These are phyloP conservation scores for Lamprotornis superbus DNA, from an alignment of 2,113 vertebrate genomes.

Conservation along the genomic window DNA sequence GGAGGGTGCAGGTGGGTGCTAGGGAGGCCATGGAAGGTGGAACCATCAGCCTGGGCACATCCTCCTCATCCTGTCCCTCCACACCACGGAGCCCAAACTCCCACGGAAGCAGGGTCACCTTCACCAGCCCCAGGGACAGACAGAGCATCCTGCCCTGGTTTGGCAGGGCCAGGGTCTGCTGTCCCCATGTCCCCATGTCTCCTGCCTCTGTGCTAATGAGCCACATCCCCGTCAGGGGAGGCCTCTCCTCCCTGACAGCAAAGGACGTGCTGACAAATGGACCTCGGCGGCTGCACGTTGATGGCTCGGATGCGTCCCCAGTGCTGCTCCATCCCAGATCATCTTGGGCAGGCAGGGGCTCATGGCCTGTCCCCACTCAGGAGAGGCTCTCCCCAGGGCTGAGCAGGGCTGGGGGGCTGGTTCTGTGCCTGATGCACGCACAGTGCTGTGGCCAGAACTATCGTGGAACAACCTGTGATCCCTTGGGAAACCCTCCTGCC, in stretches of 20 bases:
- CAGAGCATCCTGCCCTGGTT: fast-evolving
- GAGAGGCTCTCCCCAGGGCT: neutral
- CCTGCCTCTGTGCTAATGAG: neutral
- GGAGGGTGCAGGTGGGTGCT: neutral
- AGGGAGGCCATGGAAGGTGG: neutral
- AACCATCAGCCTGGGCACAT: neutral
- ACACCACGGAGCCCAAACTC: fast-evolving
- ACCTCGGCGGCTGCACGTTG: neutral
- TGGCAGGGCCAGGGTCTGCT: fast-evolving
- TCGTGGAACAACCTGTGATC: fast-evolving
- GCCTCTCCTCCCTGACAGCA: slow-evolving; percentile 42
- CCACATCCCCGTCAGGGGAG: neutral
- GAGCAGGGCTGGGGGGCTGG: neutral
- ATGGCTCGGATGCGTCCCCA: neutral
- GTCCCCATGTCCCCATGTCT: neutral
- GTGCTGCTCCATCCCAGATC: neutral
- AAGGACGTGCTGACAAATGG: slow-evolving; percentile 56
- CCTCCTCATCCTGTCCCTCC: neutral
- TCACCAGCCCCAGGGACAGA: neutral
- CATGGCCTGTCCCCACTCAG: fast-evolving
- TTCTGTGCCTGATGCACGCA: neutral
- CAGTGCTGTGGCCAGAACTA: neutral
- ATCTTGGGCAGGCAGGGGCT: neutral
- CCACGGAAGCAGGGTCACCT: neutral
- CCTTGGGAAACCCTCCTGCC: neutral